Evolutionary conservation across 2,797 vertebrate species (phyloP).

Genomic region (Myripristis jacobus): DNA sequence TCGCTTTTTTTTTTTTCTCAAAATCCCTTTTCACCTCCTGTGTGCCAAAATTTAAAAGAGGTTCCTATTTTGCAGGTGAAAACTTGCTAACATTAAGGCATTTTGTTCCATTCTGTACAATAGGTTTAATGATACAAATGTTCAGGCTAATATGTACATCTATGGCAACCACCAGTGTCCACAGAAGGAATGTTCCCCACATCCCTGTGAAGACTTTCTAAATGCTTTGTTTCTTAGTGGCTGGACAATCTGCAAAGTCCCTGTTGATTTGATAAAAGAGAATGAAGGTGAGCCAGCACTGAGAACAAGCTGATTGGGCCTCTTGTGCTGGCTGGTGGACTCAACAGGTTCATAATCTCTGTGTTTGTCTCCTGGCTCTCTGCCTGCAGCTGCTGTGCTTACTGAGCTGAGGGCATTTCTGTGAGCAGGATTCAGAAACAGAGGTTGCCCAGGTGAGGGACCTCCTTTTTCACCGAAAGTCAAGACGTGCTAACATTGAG

Average conservation of each 20-base stretch:
- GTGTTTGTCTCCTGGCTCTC: slow-evolving; percentile 5
- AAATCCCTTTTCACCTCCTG: background rate
- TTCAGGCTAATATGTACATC: background rate
- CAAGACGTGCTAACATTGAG: slow-evolving; percentile 6
- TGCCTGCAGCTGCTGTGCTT: background rate
- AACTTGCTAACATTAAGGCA: slow-evolving; percentile 16
- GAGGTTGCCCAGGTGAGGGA: background rate
- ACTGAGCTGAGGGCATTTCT: slow-evolving; percentile 12
- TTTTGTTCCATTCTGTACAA: slow-evolving; percentile 3
- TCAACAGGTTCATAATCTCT: slow-evolving; percentile 16
- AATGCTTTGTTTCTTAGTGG: background rate
- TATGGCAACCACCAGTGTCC: slow-evolving; percentile 1
- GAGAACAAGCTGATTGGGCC: background rate
- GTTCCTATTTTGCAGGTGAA: slow-evolving; percentile 5
- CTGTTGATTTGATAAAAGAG: slow-evolving; percentile 1
- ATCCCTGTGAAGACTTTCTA: slow-evolving; percentile 11
- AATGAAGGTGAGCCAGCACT: background rate
- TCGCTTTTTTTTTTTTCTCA: no score
- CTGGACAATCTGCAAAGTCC: background rate
- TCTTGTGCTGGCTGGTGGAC: slow-evolving; percentile 18
- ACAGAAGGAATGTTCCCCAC: background rate
- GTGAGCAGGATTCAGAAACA: slow-evolving; percentile 1
- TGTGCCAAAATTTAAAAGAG: slow-evolving; percentile 11
- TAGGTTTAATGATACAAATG: background rate
- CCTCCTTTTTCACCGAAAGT: slow-evolving; percentile 7